These are phyloP conservation scores for Leuctra nigra DNA, from an alignment of 2,888 invertebrate genomes.

Conservation along the genomic window DNA sequence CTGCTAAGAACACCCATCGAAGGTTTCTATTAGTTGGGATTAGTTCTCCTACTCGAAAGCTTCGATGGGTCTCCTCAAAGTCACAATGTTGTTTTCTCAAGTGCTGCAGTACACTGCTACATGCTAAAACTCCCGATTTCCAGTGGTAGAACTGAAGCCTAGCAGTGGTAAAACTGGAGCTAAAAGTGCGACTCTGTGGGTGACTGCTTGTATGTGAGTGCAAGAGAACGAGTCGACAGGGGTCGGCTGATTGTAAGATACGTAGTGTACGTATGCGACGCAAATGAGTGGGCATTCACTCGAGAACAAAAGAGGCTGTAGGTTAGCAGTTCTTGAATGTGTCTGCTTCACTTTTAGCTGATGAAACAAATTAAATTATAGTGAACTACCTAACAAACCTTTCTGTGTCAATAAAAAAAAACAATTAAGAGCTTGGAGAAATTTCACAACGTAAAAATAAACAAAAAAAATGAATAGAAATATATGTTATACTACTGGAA, in stretches of 20 bases:
- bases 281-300: conserved; percentile 22
- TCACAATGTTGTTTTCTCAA: too few species aligned
- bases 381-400: conserved; percentile 27
- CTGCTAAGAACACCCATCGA: too few species aligned
- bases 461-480: conserved; percentile 23
- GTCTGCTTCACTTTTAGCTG: conserved; percentile 29
- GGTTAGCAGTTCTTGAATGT: conserved; percentile 28
- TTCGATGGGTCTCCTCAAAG: too few species aligned
- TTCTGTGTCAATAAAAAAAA: conserved; percentile 26
- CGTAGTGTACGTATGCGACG: conserved; percentile 22
- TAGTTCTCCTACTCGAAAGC: too few species aligned
- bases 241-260: conserved; percentile 18
- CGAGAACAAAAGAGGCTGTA: conserved; percentile 26
- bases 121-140: conserved; percentile 24
- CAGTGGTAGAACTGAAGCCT: conserved; percentile 28
- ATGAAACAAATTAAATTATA: conserved; percentile 25
- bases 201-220: not conserved
- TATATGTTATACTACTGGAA: conserved; percentile 27
- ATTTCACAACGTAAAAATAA: conserved; percentile 26
- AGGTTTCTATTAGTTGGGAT: conserved; percentile 6
- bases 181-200: not conserved
- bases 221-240: not conserved
- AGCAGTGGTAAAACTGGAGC: conserved; percentile 20
- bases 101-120: conserved; percentile 11
- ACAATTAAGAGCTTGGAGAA: conserved; percentile 23